phyloP scores from a whole-genome alignment of 2,888 invertebrate genomes.

The Tryphoninae sp. region DNA sequence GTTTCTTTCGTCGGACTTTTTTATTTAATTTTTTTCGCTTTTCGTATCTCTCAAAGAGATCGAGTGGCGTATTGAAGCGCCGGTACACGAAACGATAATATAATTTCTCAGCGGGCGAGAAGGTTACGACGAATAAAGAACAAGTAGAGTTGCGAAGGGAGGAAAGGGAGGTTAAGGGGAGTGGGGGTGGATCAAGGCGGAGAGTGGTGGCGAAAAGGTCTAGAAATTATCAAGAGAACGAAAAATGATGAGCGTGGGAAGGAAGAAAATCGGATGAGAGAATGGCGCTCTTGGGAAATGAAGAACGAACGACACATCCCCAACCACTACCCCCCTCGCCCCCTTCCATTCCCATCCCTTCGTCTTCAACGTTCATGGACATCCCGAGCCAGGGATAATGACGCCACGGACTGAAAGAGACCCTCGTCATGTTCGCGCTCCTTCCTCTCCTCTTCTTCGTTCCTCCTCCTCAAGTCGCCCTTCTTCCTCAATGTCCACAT shows the following conservation, averaged over 20 bases:
- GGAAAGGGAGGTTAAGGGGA: background rate
- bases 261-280: conserved; percentile 68
- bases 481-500: background rate
- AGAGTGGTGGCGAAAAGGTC: background rate
- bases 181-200: conserved; percentile 10
- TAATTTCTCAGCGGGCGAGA: conserved; percentile 24
- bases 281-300: conserved; percentile 76
- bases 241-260: conserved; percentile 54
- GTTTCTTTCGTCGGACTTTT: background rate
- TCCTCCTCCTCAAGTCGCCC: background rate
- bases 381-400: conserved; percentile 59
- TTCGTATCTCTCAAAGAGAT: conserved; percentile 14
- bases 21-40: background rate
- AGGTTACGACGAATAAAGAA: conserved; percentile 45
- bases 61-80: conserved; percentile 39
- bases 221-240: conserved; percentile 50
- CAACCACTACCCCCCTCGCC: conserved; percentile 10
- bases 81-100: conserved; percentile 37
- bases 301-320: conserved; percentile 70
- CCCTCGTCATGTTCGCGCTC: conserved; percentile 60
- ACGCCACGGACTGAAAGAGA: conserved; percentile 62
- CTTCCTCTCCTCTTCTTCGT: conserved; percentile 25
- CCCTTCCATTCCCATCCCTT: conserved; percentile 61
- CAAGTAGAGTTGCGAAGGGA: conserved; percentile 14
- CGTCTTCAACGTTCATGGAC: conserved; percentile 54